Base-by-base conservation (phyloP, 1,140 invertebrate genomes). In the Ditylenchus dipsaci region DNA sequence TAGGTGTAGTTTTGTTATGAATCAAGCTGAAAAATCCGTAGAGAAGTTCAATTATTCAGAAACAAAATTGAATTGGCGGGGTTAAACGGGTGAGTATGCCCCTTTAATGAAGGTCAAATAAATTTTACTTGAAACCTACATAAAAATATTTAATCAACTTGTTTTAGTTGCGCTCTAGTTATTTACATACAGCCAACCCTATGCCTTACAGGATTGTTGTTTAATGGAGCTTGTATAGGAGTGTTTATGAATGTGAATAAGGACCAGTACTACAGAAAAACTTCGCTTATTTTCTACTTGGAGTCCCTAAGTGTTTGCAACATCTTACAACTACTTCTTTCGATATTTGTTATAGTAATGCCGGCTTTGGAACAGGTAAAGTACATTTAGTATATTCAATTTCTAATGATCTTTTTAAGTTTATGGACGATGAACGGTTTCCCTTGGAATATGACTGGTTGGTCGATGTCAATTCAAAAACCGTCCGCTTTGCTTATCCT, bases 271-370 rank as follows among this genome's bases (percentile, higher is more conserved):
- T 74, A 67, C 43, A 69, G 73, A 49, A 74, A 74, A 63, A 76
- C 73, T n/a, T 70, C 73, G 21, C 30, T 74, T 21, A 30, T 74
- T 5, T 42, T 73, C 15, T 73, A 73, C 47, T 61, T 73, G 27
- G 53, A 45, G 43, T 53, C 70, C 11, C 33, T 72, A 8, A 73
- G 43, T 56, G 47, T 68, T 23, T 68, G 67, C 33, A 68, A 65
- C 47, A 66, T 68, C 30, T 11, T 65, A 59, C 73, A 74, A 43
- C 45, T 75, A 49, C 30, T 66, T 19, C 47, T 75, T n/a, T 68
- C 63, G 9, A 49, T 75, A 43, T 72, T 72, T 59, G 73, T 75
- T 1, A 78, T 75, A 27, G 53, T 75, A 53, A 49, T 77, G 49
- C 73, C 73, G 1, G 73, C 70, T 15, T 27, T 57, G 26, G 73